phyloP scores from a whole-genome alignment of 2,797 vertebrate species.

The Acipenser ruthenus region DNA sequence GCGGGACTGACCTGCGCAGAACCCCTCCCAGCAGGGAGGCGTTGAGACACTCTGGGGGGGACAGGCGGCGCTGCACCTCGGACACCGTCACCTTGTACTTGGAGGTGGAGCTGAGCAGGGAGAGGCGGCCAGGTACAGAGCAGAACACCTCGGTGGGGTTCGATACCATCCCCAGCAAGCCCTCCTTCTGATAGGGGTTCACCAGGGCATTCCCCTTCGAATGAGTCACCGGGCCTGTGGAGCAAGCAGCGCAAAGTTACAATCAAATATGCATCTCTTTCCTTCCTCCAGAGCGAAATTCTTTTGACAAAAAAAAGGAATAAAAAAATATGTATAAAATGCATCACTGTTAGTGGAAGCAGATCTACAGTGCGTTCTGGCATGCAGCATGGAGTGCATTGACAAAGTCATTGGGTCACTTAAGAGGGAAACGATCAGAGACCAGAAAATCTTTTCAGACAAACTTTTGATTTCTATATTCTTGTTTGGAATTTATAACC shows the following conservation, averaged over 20 bases:
- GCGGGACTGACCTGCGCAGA: conserved; percentile 73
- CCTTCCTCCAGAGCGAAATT: too few species aligned
- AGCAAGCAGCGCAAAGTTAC: neutral
- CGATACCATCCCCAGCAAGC: conserved; percentile 83
- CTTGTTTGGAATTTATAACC: too few species aligned
- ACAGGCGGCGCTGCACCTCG: conserved; percentile 91
- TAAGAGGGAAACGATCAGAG: too few species aligned
- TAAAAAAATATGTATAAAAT: too few species aligned
- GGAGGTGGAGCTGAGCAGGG: conserved; percentile 92
- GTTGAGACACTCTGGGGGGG: conserved; percentile 92
- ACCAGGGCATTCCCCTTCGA: conserved; percentile 78
- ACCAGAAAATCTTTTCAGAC: too few species aligned
- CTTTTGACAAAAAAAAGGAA: too few species aligned
- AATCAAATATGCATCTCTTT: too few species aligned
- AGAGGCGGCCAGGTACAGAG: conserved; percentile 88
- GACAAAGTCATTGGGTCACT: too few species aligned
- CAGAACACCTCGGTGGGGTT: conserved; percentile 97
- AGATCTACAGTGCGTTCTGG: too few species aligned
- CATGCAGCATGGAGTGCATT: too few species aligned
- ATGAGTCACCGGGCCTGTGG: conserved; percentile 76
- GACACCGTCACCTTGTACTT: conserved; percentile 98
- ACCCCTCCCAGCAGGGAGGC: conserved; percentile 92
- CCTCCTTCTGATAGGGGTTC: conserved; percentile 90
- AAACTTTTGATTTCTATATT: too few species aligned
- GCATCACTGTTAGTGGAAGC: too few species aligned